Conservation (phyloP, 1,140 invertebrate species). For the Zaprionus inermis region DNA sequence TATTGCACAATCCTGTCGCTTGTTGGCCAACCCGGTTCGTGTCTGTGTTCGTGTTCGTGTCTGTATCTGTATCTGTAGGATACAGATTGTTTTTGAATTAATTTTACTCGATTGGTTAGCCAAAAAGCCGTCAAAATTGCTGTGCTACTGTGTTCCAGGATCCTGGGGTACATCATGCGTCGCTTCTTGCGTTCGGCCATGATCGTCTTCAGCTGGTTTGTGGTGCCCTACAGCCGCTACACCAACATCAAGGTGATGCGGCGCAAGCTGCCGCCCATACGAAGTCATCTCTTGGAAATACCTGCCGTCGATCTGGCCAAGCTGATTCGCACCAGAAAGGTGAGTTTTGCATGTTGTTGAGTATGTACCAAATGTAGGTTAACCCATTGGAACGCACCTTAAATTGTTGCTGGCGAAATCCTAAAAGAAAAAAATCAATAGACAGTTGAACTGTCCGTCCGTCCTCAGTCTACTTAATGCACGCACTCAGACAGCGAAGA, state of each 20-base stretch:
- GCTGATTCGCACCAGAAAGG: conserved; percentile 87
- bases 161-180: conserved; percentile 84
- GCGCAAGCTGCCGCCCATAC: conserved; percentile 86
- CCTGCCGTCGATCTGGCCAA: conserved; percentile 86
- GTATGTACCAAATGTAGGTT: background rate
- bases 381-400: conserved; percentile 31
- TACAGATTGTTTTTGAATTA: conserved; percentile 30
- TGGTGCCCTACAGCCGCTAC: conserved; percentile 84
- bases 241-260: conserved; percentile 88
- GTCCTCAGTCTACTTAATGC: conserved; percentile 16
- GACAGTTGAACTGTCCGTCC: conserved; percentile 6
- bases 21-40: conserved; percentile 56
- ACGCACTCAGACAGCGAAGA: background rate
- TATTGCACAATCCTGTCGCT: conserved; percentile 75
- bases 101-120: conserved; percentile 28
- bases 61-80: conserved; percentile 31
- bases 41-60: conserved; percentile 16
- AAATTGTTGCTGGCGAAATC: conserved; percentile 39
- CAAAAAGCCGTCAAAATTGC: conserved; percentile 83
- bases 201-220: conserved; percentile 84
- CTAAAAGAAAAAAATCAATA: conserved; percentile 55
- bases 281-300: conserved; percentile 86
- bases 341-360: too few relatives aligned
- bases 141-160: conserved; percentile 84
- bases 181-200: conserved; percentile 83